These are phyloP conservation scores for Anableps anableps DNA, from an alignment of 2,797 vertebrate genomes.

Conservation along the genomic window DNA sequence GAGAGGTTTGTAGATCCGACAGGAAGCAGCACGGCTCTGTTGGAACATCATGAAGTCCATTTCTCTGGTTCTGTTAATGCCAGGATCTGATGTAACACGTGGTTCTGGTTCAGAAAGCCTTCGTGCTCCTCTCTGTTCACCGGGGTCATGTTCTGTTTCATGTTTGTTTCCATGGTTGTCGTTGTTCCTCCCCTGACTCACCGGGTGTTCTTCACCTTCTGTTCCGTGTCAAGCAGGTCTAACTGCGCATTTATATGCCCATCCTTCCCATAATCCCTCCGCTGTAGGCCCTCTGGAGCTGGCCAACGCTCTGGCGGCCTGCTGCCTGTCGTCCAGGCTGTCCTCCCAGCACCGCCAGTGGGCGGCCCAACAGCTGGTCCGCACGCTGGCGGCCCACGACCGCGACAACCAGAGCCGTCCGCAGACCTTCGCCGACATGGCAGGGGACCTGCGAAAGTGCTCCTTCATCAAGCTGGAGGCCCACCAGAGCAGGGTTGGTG, in stretches of 20 bases:
- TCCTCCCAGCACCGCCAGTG: slow-evolving; percentile 98
- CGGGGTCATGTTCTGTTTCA: no score
- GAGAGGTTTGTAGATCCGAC: slow-evolving; percentile 84
- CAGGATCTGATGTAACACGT: not conserved
- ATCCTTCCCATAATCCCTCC: slow-evolving; percentile 91
- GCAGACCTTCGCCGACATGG: slow-evolving; percentile 95
- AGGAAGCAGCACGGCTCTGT: not conserved
- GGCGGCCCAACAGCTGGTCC: slow-evolving; percentile 96
- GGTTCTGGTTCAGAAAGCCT: not conserved
- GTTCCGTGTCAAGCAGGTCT: slow-evolving; percentile 89
- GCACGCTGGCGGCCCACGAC: slow-evolving; percentile 95
- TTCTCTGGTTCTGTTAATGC: not conserved
- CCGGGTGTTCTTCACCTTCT: slow-evolving; percentile 76
- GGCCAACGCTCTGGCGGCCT: slow-evolving; percentile 97
- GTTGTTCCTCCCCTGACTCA: slow-evolving; percentile 54
- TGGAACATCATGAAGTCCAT: not conserved
- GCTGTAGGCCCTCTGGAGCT: slow-evolving; percentile 98
- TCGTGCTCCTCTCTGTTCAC: no score
- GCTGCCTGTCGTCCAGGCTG: slow-evolving; percentile 95
- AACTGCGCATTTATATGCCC: slow-evolving; percentile 92
- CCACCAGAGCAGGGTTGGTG: slow-evolving; percentile 85
- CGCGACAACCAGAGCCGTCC: slow-evolving; percentile 93
- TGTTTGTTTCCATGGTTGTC: slow-evolving; percentile 18
- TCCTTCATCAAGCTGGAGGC: slow-evolving; percentile 94
- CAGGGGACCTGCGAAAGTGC: slow-evolving; percentile 94